These are phyloP conservation scores for Epinephelus awoara DNA, from an alignment of 2,797 vertebrate species.

Conservation along the genomic window DNA sequence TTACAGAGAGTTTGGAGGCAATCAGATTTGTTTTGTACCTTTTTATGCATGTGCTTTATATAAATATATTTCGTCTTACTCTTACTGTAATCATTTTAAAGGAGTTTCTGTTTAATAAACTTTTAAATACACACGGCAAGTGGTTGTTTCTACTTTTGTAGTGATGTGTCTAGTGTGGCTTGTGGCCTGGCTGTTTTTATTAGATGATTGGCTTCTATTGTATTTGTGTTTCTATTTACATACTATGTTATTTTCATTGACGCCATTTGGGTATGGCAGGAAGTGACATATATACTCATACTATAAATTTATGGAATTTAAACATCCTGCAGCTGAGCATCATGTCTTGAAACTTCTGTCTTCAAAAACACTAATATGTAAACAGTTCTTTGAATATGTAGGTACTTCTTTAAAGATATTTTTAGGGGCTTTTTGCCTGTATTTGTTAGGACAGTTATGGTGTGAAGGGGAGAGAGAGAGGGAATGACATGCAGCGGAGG, in stretches of 20 bases:
- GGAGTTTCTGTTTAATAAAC: constrained; percentile 82
- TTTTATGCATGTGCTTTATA: constrained; percentile 84
- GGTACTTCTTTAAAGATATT: neutral
- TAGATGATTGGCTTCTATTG: neutral
- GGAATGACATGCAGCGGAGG: too few species aligned
- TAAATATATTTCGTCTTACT: constrained; percentile 64
- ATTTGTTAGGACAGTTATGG: too few species aligned
- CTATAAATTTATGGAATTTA: neutral
- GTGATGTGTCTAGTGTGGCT: constrained; percentile 1
- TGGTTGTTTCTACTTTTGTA: neutral
- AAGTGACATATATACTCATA: neutral
- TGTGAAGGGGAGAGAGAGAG: too few species aligned
- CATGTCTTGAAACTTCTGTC: neutral
- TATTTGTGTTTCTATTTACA: neutral
- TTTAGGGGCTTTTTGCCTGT: too few species aligned
- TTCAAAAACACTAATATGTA: neutral
- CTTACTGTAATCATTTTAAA: constrained; percentile 78
- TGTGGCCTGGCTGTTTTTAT: neutral
- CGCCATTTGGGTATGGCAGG: neutral
- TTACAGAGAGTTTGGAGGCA: constrained; percentile 73
- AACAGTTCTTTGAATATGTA: neutral
- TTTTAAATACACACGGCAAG: constrained; percentile 56
- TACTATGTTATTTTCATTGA: neutral
- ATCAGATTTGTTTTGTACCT: constrained; percentile 73
- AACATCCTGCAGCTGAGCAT: too few species aligned